A percentile compares a stretch with the other conserved stretches of the same genome.
Conservation (phyloP, 2,888 invertebrate genomes). For the Drosophila percnosoma region DNA sequence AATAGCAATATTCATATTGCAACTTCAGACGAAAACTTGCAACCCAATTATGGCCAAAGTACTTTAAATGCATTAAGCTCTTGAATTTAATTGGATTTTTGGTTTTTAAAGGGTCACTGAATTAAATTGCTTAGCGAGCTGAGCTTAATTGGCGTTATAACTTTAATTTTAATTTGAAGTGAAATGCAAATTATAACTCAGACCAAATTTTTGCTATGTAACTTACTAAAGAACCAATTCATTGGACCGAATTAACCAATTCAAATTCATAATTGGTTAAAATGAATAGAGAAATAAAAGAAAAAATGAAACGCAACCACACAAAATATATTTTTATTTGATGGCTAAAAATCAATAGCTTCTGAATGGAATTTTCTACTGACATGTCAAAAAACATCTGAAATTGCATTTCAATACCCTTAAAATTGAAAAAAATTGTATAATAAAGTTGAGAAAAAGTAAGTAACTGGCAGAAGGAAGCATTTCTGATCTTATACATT, state of each 20-base stretch:
- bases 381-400: neutral
- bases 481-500: neutral
- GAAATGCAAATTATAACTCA: neutral
- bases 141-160: constrained; percentile 29
- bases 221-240: constrained; percentile 1
- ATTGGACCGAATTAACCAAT: neutral
- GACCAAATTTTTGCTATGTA: neutral
- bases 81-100: constrained; percentile 49
- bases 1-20: constrained; percentile 22
- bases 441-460: neutral
- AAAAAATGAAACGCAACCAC: neutral
- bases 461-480: neutral
- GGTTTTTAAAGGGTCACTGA: constrained; percentile 29
- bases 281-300: neutral
- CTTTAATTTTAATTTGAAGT: constrained; percentile 17
- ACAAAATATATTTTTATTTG: neutral
- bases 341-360: neutral
- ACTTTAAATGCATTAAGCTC: constrained; percentile 49
- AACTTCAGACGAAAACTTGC: constrained; percentile 13
- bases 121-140: constrained; percentile 48
- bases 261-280: neutral
- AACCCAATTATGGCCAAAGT: constrained; percentile 39
- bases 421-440: neutral
- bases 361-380: neutral
- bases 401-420: neutral